Base-by-base conservation (phyloP, 2,888 invertebrate genomes). In the Mellilla xanthometata region DNA sequence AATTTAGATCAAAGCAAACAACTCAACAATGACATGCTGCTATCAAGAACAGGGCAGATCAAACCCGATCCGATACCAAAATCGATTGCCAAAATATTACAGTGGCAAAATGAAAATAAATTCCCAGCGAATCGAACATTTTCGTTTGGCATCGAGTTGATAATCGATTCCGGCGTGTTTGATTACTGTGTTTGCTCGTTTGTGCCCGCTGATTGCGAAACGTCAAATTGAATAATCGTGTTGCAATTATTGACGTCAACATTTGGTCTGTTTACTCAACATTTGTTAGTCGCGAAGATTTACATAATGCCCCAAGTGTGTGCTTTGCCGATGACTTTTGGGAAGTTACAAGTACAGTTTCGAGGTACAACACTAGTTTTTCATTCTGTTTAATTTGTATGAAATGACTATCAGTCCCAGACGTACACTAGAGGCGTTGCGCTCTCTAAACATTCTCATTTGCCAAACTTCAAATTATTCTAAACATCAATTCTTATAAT, bases 161-260 rank as follows among this genome's bases (percentile, higher is more conserved):
- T 85, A 83, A 83, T 84, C 82, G 82, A 83, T 85, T 77, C 69
- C 61, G 72, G 63, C 62, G 66, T 82, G 83, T 86, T 86, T 85
- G 82, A 78, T 69, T 67, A 74, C 68, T 65, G 56, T 86, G 85
- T 87, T 87, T 86, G 82, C 80, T 70, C 78, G 82, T 76, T 81
- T 78, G 82, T 76, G 76, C 74, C 75, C 86, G 76, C 80, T 87
- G 88, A 88, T 88, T 87, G 88, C 81, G 72, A 82, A 73, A 80
- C 76, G 81, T 77, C 79, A 84, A 85, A 86, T 86, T 82, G 82
- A 85, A 85, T 86, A 81, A 87, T 83, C 82, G 74, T 71, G 70
- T 70, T 64, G 74, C 78, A 84, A 84, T 83, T 76, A 81, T 76
- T 70, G 73, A 62, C 62, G 71, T 70, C 72, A 77, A 74, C 72